phyloP scores from a whole-genome alignment of 2,888 invertebrate genomes.

The Teinopalpus imperialis region DNA sequence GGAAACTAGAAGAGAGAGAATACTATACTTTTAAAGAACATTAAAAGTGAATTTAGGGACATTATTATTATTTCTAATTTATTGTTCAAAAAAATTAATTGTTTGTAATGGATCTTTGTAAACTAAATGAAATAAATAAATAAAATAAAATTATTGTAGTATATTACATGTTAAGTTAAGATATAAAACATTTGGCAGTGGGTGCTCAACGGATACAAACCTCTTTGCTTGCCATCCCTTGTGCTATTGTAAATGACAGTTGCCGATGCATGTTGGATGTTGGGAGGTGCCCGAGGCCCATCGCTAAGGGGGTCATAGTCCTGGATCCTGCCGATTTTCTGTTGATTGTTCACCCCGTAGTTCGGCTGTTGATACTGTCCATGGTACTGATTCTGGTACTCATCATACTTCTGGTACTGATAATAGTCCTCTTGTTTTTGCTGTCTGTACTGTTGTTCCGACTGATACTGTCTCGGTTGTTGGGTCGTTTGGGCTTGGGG shows the following conservation, averaged over 20 bases:
- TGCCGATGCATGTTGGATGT: slow-evolving; percentile 89
- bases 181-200: too few species aligned
- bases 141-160: too few species aligned
- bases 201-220: slow-evolving; percentile 55
- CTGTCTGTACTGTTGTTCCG: slow-evolving; percentile 34
- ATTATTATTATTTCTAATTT: too few species aligned
- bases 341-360: slow-evolving; percentile 43
- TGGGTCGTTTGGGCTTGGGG: slow-evolving; percentile 35
- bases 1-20: too few species aligned
- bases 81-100: too few species aligned
- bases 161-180: too few species aligned
- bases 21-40: too few species aligned
- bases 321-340: slow-evolving; percentile 87
- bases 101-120: too few species aligned
- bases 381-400: slow-evolving; percentile 39
- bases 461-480: slow-evolving; percentile 31
- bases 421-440: slow-evolving; percentile 42
- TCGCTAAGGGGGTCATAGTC: slow-evolving; percentile 91
- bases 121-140: too few species aligned
- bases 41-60: too few species aligned
- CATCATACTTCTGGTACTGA: slow-evolving; percentile 26
- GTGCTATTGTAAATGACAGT: slow-evolving; percentile 90
- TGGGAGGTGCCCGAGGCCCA: slow-evolving; percentile 86
- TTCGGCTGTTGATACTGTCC: slow-evolving; percentile 47
- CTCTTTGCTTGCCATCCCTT: slow-evolving; percentile 59